Evolutionary conservation across 2,888 invertebrate species (phyloP).

Genomic region (Epistrophe eligans): DNA sequence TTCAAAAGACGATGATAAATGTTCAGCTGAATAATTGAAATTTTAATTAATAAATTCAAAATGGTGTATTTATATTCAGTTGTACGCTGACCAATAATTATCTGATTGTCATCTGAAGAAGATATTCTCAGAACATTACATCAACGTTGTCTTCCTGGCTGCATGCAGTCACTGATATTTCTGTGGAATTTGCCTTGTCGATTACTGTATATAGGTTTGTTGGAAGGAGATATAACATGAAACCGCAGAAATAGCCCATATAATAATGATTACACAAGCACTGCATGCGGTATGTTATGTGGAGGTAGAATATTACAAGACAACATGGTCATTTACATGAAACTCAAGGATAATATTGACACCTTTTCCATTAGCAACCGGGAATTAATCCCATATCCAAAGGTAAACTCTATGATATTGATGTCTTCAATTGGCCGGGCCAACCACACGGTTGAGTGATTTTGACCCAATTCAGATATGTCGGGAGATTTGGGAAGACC

Average conservation of each 20-base stretch:
- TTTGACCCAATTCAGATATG: conserved; percentile 7
- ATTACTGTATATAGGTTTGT: not conserved
- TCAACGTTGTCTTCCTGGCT: not conserved
- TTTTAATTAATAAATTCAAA: conserved; percentile 52
- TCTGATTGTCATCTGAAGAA: conserved; percentile 11
- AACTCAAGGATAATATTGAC: conserved; percentile 49
- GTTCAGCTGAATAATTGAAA: conserved; percentile 22
- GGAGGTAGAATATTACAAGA: conserved; percentile 46
- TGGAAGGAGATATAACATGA: not conserved
- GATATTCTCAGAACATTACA: not conserved
- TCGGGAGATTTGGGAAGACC: not conserved
- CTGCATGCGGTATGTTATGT: conserved; percentile 37
- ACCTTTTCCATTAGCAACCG: conserved; percentile 67
- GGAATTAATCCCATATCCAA: conserved; percentile 9
- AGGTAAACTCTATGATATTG: not conserved
- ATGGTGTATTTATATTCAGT: not conserved
- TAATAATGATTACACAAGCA: conserved; percentile 40
- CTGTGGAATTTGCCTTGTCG: not conserved
- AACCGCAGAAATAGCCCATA: conserved; percentile 12
- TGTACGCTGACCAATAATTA: not conserved
- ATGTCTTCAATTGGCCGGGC: conserved; percentile 15
- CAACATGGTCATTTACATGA: conserved; percentile 65
- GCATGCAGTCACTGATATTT: not conserved
- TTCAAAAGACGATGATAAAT: conserved; percentile 14
- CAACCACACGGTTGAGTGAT: conserved; percentile 41